Base-by-base conservation (phyloP, 2,113 vertebrate species). In the Pristiophorus japonicus region DNA sequence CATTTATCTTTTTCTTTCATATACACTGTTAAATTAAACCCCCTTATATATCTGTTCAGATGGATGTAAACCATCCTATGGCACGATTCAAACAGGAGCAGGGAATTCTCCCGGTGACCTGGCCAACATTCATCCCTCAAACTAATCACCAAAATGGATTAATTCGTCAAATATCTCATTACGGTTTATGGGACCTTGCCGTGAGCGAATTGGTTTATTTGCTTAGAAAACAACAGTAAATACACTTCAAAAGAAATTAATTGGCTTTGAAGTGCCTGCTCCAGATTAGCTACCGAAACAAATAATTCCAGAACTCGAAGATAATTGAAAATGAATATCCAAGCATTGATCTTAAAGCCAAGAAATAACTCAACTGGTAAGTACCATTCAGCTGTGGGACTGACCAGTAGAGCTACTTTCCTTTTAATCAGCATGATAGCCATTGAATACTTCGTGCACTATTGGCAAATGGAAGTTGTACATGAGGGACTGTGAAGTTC, bases 291-390 rank as follows among this genome's bases (percentile, higher is more conserved):
- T 22, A 0, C 7, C 14, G 27, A 45, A 34, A 70, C 27, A 70
- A 5, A 10, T 20, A 14, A 18, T 51, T 14, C 3, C 24, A 70
- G 4, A 70, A 16, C 65, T 51, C 66, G 24, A 94, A 73, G 65
- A 20, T 30, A 67, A 18, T 47, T 51, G 27, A 47, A 94, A 51
- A 27, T 47, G 34, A 51, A 94, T 11, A 70, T 47, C 18, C 42
- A 67, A 67, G 45, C 63, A 66, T 12, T 67, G 42, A 94, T 22
- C 22, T 94, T 73, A 51, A 47, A 7, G 27, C 14, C 93, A 22
- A 27, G 42, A 70, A 94, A 63, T 92, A 92, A 70, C 92, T 67
- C n/a, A 94, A 67, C 51, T 24, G 16, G 62, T 93, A 51, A 94
- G 10, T 4, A 73, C n/a, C 6, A 30, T 42, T 20, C 4, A 1